Evolutionary conservation across 1,140 invertebrate species (phyloP).

Genomic region (Diabrotica undecimpunctata): DNA sequence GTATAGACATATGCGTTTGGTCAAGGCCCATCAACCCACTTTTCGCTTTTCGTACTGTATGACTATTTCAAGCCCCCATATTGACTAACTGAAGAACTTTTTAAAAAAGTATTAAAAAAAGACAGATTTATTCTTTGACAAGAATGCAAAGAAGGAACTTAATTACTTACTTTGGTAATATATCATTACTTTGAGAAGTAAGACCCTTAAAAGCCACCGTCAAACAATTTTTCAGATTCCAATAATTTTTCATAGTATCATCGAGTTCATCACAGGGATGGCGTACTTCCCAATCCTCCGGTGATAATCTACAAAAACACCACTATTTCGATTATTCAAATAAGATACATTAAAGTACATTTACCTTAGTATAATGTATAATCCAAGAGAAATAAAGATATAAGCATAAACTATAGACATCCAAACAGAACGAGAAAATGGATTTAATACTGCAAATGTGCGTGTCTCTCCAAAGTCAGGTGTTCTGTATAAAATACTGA

Average conservation of each 20-base stretch:
- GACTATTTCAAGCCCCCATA: too few species aligned
- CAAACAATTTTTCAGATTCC: constrained; percentile 72
- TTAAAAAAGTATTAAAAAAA: too few species aligned
- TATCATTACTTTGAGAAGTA: constrained; percentile 77
- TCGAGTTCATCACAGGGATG: constrained; percentile 79
- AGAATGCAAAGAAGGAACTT: too few species aligned
- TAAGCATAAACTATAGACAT: constrained; percentile 84
- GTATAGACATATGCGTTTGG: too few species aligned
- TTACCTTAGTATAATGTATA: constrained; percentile 16
- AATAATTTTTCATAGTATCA: constrained; percentile 73
- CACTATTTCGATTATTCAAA: constrained; percentile 3
- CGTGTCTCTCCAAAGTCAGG: constrained; percentile 62
- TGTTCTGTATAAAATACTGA: constrained; percentile 74
- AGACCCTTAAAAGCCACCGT: constrained; percentile 56
- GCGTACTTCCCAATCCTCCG: constrained; percentile 84
- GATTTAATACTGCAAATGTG: constrained; percentile 82
- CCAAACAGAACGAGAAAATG: constrained; percentile 87
- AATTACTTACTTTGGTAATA: constrained; percentile 66
- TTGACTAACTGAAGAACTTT: too few species aligned
- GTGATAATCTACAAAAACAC: constrained; percentile 63
- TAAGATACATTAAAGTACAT: too few species aligned
- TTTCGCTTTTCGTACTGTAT: too few species aligned
- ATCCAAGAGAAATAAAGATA: constrained; percentile 66
- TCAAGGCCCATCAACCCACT: too few species aligned
- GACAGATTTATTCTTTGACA: too few species aligned